These are phyloP conservation scores for Zeuzera pyrina DNA, from an alignment of 2,888 invertebrate species.

Conservation along the genomic window DNA sequence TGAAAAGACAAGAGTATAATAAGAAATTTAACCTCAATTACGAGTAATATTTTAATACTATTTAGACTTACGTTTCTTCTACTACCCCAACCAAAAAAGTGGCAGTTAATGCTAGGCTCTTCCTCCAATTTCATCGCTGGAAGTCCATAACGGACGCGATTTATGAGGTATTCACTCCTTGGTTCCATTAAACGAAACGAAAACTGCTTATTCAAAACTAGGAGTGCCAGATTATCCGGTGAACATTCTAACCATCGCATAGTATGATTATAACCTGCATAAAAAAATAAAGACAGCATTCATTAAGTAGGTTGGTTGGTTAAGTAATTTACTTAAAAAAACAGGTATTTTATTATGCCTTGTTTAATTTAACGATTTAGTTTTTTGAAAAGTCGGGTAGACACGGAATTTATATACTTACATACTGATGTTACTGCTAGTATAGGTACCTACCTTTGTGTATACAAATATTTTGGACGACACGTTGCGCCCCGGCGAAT, in stretches of 20 bases:
- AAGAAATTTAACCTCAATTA: too few species aligned
- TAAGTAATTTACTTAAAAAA: too few species aligned
- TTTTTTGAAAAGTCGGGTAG: too few species aligned
- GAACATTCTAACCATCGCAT: conserved; percentile 34
- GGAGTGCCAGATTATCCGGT: conserved; percentile 41
- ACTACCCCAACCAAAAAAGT: conserved; percentile 53
- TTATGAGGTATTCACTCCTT: conserved; percentile 34
- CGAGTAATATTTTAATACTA: too few species aligned
- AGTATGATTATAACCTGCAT: conserved; percentile 42
- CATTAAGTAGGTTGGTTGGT: too few species aligned
- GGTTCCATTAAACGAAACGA: conserved; percentile 36
- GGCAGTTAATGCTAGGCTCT: conserved; percentile 27
- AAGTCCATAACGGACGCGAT: conserved; percentile 45
- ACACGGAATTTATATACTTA: too few species aligned
- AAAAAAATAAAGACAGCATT: background rate
- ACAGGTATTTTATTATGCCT: too few species aligned
- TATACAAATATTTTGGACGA: conserved; percentile 42
- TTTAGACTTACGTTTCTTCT: conserved; percentile 42
- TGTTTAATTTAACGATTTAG: too few species aligned
- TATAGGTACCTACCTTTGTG: conserved; percentile 48
- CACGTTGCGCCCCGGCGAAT: conserved; percentile 27
- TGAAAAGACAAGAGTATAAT: too few species aligned
- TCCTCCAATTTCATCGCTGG: conserved; percentile 8
- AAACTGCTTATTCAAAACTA: conserved; percentile 39
- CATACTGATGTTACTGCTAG: too few species aligned